A percentile compares a stretch with the other conserved stretches of the same genome.
These are phyloP conservation scores for Rhinoraja longicauda DNA, from an alignment of 2,797 vertebrate species.

Conservation along the genomic window DNA sequence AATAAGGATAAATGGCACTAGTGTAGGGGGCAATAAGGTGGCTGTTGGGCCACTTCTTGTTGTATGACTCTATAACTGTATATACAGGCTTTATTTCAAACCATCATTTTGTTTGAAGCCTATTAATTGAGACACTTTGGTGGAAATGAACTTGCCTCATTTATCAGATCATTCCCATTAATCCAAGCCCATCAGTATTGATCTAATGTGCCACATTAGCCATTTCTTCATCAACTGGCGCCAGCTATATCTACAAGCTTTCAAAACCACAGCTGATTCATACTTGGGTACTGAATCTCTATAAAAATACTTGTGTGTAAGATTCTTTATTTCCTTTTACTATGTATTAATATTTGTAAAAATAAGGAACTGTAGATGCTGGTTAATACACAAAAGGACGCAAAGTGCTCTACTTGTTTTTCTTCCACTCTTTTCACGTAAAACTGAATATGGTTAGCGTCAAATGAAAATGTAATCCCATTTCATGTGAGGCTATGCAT, in stretches of 20 bases:
- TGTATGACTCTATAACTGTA: no score
- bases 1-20: no score
- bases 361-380: no score
- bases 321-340: neutral
- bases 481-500: neutral
- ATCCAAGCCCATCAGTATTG: constrained; percentile 31
- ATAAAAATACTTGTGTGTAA: neutral
- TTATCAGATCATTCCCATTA: constrained; percentile 32
- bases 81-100: constrained; percentile 17
- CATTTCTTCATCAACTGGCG: constrained; percentile 33
- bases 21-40: no score
- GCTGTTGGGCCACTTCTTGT: no score
- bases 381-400: no score
- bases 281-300: constrained; percentile 19
- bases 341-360: neutral
- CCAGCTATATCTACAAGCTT: constrained; percentile 35
- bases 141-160: constrained; percentile 26
- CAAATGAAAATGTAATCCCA: neutral
- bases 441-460: neutral
- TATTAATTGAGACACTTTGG: constrained; percentile 33
- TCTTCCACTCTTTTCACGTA: neutral
- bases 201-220: neutral
- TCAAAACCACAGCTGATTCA: constrained; percentile 7
- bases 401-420: neutral
- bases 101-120: neutral